A percentile compares a stretch with the other conserved stretches of the same genome.
Conservation (phyloP, 2,888 invertebrate genomes). For the Ectemnius lituratus region DNA sequence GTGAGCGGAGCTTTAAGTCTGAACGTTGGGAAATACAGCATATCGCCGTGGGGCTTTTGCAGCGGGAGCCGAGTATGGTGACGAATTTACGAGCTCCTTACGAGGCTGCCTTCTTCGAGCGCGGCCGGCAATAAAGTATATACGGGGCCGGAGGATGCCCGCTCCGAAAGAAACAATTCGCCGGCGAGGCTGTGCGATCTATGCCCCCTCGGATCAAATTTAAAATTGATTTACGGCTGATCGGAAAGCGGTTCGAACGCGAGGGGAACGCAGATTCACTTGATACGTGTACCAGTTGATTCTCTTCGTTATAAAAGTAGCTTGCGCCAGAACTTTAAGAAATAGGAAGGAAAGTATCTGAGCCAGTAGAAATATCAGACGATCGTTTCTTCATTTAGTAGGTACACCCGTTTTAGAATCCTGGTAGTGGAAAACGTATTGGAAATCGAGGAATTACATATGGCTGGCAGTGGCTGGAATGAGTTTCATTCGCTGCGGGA, state of each 20-base stretch:
- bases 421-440: too few relatives aligned
- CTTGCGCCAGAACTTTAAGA: too few relatives aligned
- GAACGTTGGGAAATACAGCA: slow-evolving; percentile 59
- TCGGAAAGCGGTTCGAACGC: slow-evolving; percentile 32
- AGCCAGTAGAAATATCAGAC: too few relatives aligned
- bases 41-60: slow-evolving; percentile 58
- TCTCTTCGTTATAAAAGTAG: too few relatives aligned
- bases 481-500: background rate
- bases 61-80: slow-evolving; percentile 66
- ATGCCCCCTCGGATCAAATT: slow-evolving; percentile 58
- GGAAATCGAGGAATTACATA: too few relatives aligned
- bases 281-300: too few relatives aligned
- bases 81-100: slow-evolving; percentile 73
- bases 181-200: slow-evolving; percentile 45
- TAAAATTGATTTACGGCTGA: slow-evolving; percentile 63
- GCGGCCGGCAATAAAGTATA: slow-evolving; percentile 57
- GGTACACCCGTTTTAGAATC: too few relatives aligned
- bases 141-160: slow-evolving; percentile 54
- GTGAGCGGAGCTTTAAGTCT: slow-evolving; percentile 54
- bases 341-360: too few relatives aligned
- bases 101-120: slow-evolving; percentile 61
- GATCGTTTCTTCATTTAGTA: too few relatives aligned
- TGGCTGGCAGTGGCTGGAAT: background rate
- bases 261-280: too few relatives aligned
- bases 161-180: slow-evolving; percentile 52